Evolutionary conservation across 2,888 invertebrate genomes (phyloP), one percentile per base, ranked within the genome.

Genomic region (Spodoptera exigua): DNA sequence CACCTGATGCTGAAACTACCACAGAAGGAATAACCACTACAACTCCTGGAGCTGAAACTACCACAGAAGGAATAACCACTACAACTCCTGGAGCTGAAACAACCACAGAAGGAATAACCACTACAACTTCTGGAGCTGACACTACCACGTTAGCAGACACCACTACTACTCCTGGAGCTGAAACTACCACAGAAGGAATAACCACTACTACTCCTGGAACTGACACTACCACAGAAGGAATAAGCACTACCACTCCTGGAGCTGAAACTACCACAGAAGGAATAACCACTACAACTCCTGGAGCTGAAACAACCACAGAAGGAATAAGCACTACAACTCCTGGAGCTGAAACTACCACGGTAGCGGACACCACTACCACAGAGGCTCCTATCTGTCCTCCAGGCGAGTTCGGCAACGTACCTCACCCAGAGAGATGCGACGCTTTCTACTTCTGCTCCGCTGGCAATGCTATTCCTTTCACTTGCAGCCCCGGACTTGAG

Each of bases 361-460:
- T 27, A 45, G 1, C 16, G 12, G 34, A 11, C 7, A 10, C 9
- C 9, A 16, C 9, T 7, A 39, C 2, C 16, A 10, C 11, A 0
- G n/a, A 16, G 32, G 16, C 16, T 34, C 39, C 63, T 0, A 27
- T 61, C 12, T 61, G 61, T 35, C n/a, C 44, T 0, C 1, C 9
- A 2, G 53, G 21, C 7, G 18, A 11, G 0, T 53, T 53, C 5
- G 61, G 61, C 5, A 65, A 62, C 1, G 2, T 62, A 5, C 40
- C 66, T 1, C 43, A 62, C 2, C 56, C 66, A 1, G 37, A 62
- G 1, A 14, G 2, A 0, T 62, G 62, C n/a, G 12, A 35, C 10
- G 45, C 54, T 0, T 61, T 68, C 46, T 54, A 68, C 9, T 21
- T 67, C 40, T 65, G 68, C 12, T 37, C 43, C 0, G 43, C n/a